Conservation (phyloP, 23 tunicate species). For the Halocynthia roretzi region DNA sequence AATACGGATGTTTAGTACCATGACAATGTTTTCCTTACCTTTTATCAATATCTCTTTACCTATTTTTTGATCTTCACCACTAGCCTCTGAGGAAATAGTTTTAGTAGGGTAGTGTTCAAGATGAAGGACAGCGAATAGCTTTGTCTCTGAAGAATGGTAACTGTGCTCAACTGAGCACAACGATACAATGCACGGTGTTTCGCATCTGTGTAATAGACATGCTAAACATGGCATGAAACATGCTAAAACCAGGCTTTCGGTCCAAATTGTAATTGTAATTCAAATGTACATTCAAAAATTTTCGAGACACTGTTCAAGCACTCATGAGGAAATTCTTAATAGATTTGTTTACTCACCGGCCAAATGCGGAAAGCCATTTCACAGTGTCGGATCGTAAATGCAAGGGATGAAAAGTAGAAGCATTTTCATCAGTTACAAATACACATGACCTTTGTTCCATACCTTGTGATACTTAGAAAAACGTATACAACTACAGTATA, state of each 20-base stretch:
- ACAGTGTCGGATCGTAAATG: constrained; percentile 52
- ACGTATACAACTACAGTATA: no score
- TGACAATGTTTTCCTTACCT: constrained; percentile 12
- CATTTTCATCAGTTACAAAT: no score
- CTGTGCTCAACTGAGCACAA: not conserved
- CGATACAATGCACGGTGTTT: constrained; percentile 6
- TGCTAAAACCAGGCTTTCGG: not conserved
- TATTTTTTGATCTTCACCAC: not conserved
- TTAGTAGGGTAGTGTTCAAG: not conserved
- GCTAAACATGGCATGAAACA: not conserved
- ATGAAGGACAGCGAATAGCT: constrained; percentile 21
- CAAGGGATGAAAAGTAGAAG: constrained; percentile 18
- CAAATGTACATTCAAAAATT: not conserved
- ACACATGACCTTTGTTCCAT: no score
- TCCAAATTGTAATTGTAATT: no score
- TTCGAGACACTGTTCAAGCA: not conserved
- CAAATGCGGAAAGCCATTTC: constrained; percentile 51
- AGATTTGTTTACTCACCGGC: constrained; percentile 22
- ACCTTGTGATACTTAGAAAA: no score
- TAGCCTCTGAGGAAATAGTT: not conserved
- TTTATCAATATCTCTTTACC: not conserved
- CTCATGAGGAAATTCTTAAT: not conserved
- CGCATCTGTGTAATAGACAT: not conserved
- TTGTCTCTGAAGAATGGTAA: constrained; percentile 8
- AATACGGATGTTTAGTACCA: not conserved